These are phyloP conservation scores for Vidua macroura DNA, from an alignment of 2,113 vertebrate genomes.

Conservation along the genomic window DNA sequence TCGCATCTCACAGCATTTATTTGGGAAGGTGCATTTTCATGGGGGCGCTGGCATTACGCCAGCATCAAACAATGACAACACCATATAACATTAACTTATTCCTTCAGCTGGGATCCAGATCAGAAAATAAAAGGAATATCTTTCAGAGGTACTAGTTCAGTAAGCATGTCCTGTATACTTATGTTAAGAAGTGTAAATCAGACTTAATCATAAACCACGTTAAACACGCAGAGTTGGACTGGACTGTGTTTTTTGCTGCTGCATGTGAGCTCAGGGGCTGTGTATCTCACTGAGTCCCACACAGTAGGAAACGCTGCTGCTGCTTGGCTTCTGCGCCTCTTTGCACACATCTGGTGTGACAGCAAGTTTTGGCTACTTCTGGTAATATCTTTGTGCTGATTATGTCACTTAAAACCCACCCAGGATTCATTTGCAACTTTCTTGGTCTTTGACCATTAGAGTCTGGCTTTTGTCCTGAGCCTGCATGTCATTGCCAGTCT, in stretches of 20 bases:
- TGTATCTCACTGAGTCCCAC: rapidly evolving
- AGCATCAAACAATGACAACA: background rate
- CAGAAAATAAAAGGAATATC: background rate
- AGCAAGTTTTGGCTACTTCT: background rate
- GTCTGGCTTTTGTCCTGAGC: background rate
- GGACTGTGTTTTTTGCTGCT: background rate
- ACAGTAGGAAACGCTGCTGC: background rate
- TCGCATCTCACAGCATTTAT: no score
- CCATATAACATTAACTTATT: background rate
- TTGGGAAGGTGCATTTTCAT: no score
- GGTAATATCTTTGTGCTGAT: background rate
- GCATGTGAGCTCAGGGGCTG: rapidly evolving
- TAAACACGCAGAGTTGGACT: background rate
- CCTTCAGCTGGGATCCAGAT: background rate
- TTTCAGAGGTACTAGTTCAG: background rate
- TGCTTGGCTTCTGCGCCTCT: background rate
- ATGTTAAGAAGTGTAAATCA: background rate
- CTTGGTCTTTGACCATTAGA: background rate
- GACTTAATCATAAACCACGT: background rate
- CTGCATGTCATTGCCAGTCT: background rate
- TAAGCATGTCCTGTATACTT: background rate
- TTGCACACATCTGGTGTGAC: background rate
- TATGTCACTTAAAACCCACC: background rate
- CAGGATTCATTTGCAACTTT: background rate
- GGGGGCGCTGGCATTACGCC: no score